These are phyloP conservation scores for Philopedon plagiatum DNA, from an alignment of 2,888 invertebrate genomes.

Conservation along the genomic window DNA sequence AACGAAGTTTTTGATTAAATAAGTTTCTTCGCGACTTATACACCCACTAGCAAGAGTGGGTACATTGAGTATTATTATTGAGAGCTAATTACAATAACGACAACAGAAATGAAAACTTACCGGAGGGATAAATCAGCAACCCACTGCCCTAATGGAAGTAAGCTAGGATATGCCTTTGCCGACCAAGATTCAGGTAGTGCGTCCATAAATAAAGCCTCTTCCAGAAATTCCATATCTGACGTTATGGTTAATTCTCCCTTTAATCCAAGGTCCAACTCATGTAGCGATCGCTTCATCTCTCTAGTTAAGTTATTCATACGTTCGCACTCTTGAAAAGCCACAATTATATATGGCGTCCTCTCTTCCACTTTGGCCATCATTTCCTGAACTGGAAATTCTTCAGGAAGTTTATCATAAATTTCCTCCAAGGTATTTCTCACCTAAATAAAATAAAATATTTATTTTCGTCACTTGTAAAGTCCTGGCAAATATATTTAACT, in stretches of 20 bases:
- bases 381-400: constrained; percentile 89
- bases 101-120: constrained; percentile 17
- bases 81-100: too few species aligned
- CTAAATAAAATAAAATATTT: constrained; percentile 70
- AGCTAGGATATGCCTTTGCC: constrained; percentile 89
- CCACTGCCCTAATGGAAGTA: constrained; percentile 87
- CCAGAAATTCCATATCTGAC: constrained; percentile 90
- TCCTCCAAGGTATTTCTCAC: constrained; percentile 86
- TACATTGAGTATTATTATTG: too few species aligned
- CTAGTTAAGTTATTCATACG: constrained; percentile 91
- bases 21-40: too few species aligned
- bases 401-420: constrained; percentile 88
- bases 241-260: constrained; percentile 96
- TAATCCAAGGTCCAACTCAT: constrained; percentile 89
- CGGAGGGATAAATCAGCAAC: constrained; percentile 83
- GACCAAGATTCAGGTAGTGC: constrained; percentile 90
- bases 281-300: constrained; percentile 85
- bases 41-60: too few species aligned
- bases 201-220: constrained; percentile 90
- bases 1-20: too few species aligned
- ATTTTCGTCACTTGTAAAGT: too few species aligned
- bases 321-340: constrained; percentile 94
- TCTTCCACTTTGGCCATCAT: constrained; percentile 91
- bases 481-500: too few species aligned
- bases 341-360: constrained; percentile 91